A percentile compares a stretch with the other conserved stretches of the same genome.
These are phyloP conservation scores for Phoxinus phoxinus DNA, from an alignment of 2,113 vertebrate species.

Conservation along the genomic window DNA sequence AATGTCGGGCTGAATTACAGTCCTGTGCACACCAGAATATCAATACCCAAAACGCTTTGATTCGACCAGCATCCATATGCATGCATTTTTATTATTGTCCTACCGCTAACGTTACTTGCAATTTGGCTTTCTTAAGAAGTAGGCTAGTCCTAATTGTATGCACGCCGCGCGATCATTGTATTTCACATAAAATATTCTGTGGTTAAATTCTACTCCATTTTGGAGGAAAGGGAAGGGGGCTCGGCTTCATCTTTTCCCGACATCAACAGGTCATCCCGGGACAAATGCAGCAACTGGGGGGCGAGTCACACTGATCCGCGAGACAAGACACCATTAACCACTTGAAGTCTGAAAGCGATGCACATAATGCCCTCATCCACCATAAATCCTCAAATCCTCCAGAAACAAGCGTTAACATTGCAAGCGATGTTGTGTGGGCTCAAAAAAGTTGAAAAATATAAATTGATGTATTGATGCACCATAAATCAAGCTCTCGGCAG, in stretches of 20 bases:
- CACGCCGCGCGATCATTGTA: not conserved
- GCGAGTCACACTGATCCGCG: slow-evolving; percentile 70
- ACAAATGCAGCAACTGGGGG: slow-evolving; percentile 72
- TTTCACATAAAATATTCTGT: slow-evolving; percentile 31
- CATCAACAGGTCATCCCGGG: slow-evolving; percentile 83
- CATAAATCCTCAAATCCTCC: not conserved
- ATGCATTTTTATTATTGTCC: not conserved
- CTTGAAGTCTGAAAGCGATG: slow-evolving; percentile 37
- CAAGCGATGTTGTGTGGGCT: not conserved
- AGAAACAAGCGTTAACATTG: not conserved
- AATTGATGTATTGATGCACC: slow-evolving; percentile 41
- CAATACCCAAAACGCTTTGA: slow-evolving; percentile 18
- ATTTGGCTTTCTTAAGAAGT: not conserved
- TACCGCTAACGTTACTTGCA: not conserved
- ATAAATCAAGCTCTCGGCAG: slow-evolving; percentile 20
- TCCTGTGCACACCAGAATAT: slow-evolving; percentile 60
- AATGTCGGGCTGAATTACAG: slow-evolving; percentile 62
- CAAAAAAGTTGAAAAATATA: slow-evolving; percentile 61
- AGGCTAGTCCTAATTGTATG: not conserved
- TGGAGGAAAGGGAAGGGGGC: slow-evolving; percentile 3
- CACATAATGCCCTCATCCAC: not conserved
- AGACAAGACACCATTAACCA: slow-evolving; percentile 61
- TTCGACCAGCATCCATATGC: slow-evolving; percentile 29
- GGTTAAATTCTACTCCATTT: slow-evolving; percentile 44
- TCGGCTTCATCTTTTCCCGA: slow-evolving; percentile 62